Evolutionary conservation across 2,797 vertebrate species (phyloP).

Genomic region (Poecilia wingei): DNA sequence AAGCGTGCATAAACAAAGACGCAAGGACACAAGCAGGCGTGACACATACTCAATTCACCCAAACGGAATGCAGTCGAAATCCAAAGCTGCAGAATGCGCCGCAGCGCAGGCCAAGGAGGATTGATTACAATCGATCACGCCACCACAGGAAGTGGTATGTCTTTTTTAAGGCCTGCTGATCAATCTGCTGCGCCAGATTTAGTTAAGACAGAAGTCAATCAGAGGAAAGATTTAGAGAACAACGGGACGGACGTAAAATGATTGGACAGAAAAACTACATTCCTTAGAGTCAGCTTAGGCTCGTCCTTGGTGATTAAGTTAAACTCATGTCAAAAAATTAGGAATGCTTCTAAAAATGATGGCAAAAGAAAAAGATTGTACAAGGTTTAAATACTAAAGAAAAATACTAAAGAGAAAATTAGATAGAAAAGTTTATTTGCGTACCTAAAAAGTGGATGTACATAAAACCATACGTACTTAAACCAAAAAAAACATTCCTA

Average conservation of each 20-base stretch:
- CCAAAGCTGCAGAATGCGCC: slow-evolving; percentile 22
- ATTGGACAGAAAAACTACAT: not conserved
- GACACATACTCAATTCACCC: not conserved
- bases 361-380: not conserved
- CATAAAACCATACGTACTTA: not conserved
- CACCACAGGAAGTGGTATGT: slow-evolving; percentile 59
- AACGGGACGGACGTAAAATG: not conserved
- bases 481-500: not conserved
- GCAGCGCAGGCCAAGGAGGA: slow-evolving; percentile 36
- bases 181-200: slow-evolving; percentile 53
- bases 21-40: slow-evolving; percentile 11
- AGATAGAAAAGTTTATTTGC: not conserved
- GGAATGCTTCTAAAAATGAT: not conserved
- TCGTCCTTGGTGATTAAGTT: not conserved
- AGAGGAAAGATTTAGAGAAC: slow-evolving; percentile 18
- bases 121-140: slow-evolving; percentile 64
- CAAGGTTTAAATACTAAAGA: not conserved
- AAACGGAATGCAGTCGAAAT: slow-evolving; percentile 14
- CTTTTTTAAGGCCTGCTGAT: slow-evolving; percentile 54
- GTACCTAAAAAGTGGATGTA: not conserved
- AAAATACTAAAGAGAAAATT: not conserved
- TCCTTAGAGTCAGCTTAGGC: not conserved
- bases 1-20: slow-evolving; percentile 19
- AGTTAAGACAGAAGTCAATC: slow-evolving; percentile 50
- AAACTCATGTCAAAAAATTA: not conserved